Percentiles rank a stretch among this genome's conserved stretches.
phyloP scores from a whole-genome alignment of 2,113 vertebrate genomes.

The Paramisgurnus dabryanus region DNA sequence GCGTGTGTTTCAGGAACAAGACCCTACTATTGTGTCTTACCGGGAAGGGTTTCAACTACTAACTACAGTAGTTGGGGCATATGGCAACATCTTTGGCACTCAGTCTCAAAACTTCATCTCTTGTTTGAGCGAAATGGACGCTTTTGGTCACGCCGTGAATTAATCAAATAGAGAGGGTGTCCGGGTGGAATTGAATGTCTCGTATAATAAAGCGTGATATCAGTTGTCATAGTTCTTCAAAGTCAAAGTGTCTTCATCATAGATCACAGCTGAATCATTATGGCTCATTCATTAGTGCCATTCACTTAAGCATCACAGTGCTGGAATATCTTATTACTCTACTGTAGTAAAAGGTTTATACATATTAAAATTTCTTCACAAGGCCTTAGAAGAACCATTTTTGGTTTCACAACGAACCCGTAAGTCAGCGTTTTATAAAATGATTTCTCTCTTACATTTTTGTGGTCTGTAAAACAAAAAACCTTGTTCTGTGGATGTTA shows the following conservation, averaged over 20 bases:
- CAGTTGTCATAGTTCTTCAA: background rate
- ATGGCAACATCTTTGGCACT: background rate
- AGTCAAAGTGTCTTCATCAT: background rate
- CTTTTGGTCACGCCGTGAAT: conserved; percentile 2
- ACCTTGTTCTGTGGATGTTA: too few relatives aligned
- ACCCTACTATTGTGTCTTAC: background rate
- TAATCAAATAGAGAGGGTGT: conserved; percentile 27
- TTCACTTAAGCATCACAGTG: background rate
- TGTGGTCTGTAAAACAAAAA: too few relatives aligned
- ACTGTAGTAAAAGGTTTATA: too few relatives aligned
- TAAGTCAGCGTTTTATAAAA: too few relatives aligned
- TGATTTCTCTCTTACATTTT: too few relatives aligned
- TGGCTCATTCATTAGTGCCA: background rate
- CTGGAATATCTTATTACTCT: background rate
- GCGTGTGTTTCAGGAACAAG: background rate
- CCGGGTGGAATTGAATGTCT: conserved; percentile 23
- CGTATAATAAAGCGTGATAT: conserved; percentile 20
- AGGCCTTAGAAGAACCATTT: too few relatives aligned
- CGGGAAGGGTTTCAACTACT: background rate
- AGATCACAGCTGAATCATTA: background rate
- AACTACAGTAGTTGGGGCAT: background rate
- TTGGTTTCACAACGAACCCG: too few relatives aligned
- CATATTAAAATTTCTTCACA: too few relatives aligned
- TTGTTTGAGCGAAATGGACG: conserved; percentile 15
- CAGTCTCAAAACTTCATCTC: background rate